Conservation (phyloP, 2,113 vertebrate genomes). For the Ictalurus punctatus region DNA sequence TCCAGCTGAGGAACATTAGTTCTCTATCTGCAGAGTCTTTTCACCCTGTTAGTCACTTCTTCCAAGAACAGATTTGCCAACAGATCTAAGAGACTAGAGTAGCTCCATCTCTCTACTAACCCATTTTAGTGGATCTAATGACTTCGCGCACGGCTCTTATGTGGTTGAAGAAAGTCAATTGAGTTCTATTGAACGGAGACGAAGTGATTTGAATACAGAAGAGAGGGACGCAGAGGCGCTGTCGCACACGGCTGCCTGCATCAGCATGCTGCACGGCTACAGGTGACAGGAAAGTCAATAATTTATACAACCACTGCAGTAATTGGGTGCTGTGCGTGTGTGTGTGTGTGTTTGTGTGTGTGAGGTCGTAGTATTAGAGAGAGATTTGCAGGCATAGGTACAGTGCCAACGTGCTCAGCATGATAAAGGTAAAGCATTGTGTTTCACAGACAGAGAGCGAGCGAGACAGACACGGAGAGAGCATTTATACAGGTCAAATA, state of each 20-base stretch:
- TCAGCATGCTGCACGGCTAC: constrained; percentile 60
- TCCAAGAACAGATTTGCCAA: background rate
- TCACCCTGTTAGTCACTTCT: background rate
- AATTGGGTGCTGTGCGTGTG: constrained; percentile 28
- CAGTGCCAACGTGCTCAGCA: constrained; percentile 43
- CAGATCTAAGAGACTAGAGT: background rate
- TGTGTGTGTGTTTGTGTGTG: constrained; percentile 12
- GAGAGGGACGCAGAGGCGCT: constrained; percentile 33
- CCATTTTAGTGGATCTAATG: background rate
- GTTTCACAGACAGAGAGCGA: background rate
- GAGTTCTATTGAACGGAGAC: constrained; percentile 13
- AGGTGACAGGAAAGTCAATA: constrained; percentile 68
- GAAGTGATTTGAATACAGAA: constrained; percentile 40
- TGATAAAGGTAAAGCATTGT: constrained; percentile 27
- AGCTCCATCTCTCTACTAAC: background rate
- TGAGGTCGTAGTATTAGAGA: constrained; percentile 29
- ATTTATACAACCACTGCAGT: constrained; percentile 66
- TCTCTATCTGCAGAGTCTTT: background rate
- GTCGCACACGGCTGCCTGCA: constrained; percentile 46
- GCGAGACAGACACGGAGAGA: background rate
- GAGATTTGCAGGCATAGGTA: constrained; percentile 57
- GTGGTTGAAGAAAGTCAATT: constrained; percentile 18
- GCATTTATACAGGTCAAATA: background rate
- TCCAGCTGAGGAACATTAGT: background rate
- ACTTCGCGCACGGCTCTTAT: background rate